phyloP scores from a whole-genome alignment of 2,797 vertebrate species.

The Rhinophrynus dorsalis region DNA sequence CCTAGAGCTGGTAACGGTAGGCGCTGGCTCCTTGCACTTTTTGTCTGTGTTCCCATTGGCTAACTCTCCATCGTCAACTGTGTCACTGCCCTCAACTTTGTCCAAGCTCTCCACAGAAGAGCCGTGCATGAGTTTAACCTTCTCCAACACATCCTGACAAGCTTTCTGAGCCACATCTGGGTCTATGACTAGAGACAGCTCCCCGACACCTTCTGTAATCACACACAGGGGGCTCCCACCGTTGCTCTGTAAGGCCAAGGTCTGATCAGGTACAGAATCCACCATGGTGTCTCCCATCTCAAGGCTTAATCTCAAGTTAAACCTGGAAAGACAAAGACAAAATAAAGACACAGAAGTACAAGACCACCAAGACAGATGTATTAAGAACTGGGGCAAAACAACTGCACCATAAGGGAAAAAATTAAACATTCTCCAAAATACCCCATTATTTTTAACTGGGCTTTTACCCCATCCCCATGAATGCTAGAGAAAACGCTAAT shows the following conservation, averaged over 20 bases:
- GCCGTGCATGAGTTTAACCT: conserved; percentile 76
- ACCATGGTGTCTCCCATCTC: conserved; percentile 65
- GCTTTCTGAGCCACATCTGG: conserved; percentile 86
- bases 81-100: not conserved
- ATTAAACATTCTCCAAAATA: not conserved
- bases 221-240: conserved; percentile 72
- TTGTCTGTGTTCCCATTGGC: conserved; percentile 55
- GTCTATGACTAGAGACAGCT: conserved; percentile 83
- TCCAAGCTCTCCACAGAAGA: not conserved
- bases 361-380: too few relatives aligned
- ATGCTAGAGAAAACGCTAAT: too few relatives aligned
- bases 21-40: conserved; percentile 56
- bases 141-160: conserved; percentile 89
- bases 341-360: too few relatives aligned
- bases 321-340: conserved; percentile 51
- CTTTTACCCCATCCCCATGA: too few relatives aligned
- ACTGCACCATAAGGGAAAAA: not conserved
- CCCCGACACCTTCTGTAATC: conserved; percentile 81
- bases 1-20: conserved; percentile 23
- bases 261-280: conserved; percentile 52
- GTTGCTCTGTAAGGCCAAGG: conserved; percentile 53
- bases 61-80: conserved; percentile 9
- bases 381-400: too few relatives aligned
- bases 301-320: conserved; percentile 47
- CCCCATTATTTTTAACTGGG: not conserved